Base-by-base conservation (phyloP, 1,140 invertebrate genomes). In the Drosophila nigromelanica region DNA sequence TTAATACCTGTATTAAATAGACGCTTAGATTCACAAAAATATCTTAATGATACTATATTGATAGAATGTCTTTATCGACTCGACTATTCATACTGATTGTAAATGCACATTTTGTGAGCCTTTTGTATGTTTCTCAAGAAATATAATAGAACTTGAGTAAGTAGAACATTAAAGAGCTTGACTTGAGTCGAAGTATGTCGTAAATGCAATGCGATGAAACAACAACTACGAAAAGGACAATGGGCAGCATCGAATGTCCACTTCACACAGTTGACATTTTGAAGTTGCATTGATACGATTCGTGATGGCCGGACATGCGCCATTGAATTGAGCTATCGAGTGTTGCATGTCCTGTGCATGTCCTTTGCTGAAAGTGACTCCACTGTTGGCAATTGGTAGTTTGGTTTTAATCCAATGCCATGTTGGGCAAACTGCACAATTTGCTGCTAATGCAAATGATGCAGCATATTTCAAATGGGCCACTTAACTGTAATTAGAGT, bases 401-500 rank as follows among this genome's bases (percentile, higher is more conserved):
- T 15, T 15, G 24, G 12, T 59, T 59, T 40, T 37, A 52, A 61
- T 68, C 18, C 37, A 42, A 5, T 14, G 52, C 21, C 30, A 24
- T 35, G 42, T 42, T 30, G 14, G 54, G 21, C 54, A 58, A 61
- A 62, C 67, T 51, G 59, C 12, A 27, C 18, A 71, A 56, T 42
- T 66, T 75, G 35, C 56, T 24, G 60, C 62, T 61, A 74, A 70
- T 70, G 60, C 51, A 77, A 67, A 78, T 74, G 70, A 70, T 73
- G 40, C 39, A 24, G 45, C 55, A 75, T 67, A 66, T 71, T 64
- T 78, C 59, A 72, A 72, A 73, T 60, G 54, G 54, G 47, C 21
- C 74, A 80, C 69, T 77, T 71, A 59, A 48, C 70, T 64, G 42
- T 80, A 82, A 82, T 82, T 80, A 77, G 77, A 77, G 62, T 78